phyloP scores from a whole-genome alignment of 1,140 invertebrate genomes.

The Pissodes strobi region DNA sequence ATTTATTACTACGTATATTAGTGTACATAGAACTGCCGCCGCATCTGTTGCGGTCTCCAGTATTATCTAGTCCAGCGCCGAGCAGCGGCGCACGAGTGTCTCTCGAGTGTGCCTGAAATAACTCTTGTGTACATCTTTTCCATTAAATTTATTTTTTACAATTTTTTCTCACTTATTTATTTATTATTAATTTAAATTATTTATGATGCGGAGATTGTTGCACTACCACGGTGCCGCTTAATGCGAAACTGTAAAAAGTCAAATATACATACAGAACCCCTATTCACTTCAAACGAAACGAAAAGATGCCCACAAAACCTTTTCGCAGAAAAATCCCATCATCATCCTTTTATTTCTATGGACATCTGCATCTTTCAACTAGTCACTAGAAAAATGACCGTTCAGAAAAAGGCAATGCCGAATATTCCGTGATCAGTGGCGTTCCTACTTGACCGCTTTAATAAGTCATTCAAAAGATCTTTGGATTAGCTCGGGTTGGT shows the following conservation, averaged over 20 bases:
- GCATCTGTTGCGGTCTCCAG: constrained; percentile 50
- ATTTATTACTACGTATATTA: constrained; percentile 35
- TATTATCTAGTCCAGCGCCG: constrained; percentile 56
- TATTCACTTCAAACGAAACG: background rate
- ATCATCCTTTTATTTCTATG: background rate
- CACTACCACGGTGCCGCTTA: constrained; percentile 2
- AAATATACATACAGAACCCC: background rate
- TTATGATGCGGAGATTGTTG: constrained; percentile 12
- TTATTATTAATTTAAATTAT: constrained; percentile 35
- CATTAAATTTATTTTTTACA: constrained; percentile 26
- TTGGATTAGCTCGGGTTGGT: too few relatives aligned
- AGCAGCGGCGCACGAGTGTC: constrained; percentile 27
- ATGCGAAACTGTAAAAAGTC: background rate
- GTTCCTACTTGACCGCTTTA: too few relatives aligned
- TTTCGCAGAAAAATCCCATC: background rate
- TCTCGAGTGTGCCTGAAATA: constrained; percentile 33
- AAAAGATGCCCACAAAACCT: background rate
- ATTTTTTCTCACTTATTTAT: constrained; percentile 27
- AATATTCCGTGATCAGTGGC: too few relatives aligned
- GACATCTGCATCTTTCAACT: background rate
- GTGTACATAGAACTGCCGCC: constrained; percentile 35
- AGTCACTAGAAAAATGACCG: background rate
- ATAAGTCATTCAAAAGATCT: too few relatives aligned
- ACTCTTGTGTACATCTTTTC: constrained; percentile 37
- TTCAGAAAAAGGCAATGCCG: background rate